Evolutionary conservation across 1,140 invertebrate species (phyloP), one percentile per base, ranked within the genome.

Genomic region (Drosophila insularis): DNA sequence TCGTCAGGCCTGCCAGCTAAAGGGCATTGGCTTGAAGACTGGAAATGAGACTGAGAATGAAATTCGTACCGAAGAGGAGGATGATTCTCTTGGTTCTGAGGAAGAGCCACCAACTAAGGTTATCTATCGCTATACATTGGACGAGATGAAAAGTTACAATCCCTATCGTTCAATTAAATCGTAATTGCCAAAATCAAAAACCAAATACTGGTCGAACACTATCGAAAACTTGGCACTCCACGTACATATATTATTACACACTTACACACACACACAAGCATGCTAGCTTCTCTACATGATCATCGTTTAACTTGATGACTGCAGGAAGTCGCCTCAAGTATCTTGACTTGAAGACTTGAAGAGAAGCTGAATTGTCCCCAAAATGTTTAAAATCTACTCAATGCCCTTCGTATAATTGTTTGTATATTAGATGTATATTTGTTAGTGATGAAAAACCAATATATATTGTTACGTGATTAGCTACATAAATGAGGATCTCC

Each of bases 121-220:
- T 6, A 46, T 63, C 19, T 89, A 89, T 50, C 85, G 84, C 17
- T 89, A 89, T 35, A 89, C 84, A 4, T 63, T 89, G 17, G 84
- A 89, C 19, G 80, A 89, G 43, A 89, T 89, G 84, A 89, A 89
- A 50, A 89, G 84, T 55, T 89, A 73, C 54, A 89, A 89, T 68
- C 84, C 84, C 3, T 89, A 89, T 68, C 84, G 84, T 23, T 84
- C 80, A 40, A 65, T 84, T 19, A 69, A 89, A 59, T 43, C 77
- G 53, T 82, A 89, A 74, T 43, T 61, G 35, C 37, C 40, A 64
- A 74, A 39, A 40, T 32, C 40, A 58, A 43, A 2, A 50, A 54
- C 21, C 32, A 54, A 21, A 50, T 43, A 43, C 32, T 35, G 32
- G 8, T 2, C 10, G 6, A 23, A 55, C 27, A 67, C 31, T 4